Conservation (phyloP, 1,140 invertebrate genomes). For the Drosophila auraria region DNA sequence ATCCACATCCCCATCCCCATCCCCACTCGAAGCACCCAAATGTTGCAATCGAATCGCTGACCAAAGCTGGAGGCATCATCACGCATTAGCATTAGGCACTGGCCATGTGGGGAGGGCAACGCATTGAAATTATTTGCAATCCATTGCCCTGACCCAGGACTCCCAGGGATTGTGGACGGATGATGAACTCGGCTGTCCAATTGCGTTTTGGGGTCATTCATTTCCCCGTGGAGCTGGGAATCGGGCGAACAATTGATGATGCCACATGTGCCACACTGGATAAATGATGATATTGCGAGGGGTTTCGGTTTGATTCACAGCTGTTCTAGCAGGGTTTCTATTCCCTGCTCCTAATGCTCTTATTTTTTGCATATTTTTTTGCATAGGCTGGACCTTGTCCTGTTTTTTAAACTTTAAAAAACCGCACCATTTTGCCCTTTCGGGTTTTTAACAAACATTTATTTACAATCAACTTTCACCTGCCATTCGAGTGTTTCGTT, state of each 20-base stretch:
- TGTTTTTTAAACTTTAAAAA: not conserved
- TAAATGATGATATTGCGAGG: slow-evolving; percentile 23
- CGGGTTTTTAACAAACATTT: slow-evolving; percentile 19
- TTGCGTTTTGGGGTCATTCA: slow-evolving; percentile 41
- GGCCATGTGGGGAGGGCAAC: slow-evolving; percentile 16
- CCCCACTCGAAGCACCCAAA: not conserved
- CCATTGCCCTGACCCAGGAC: slow-evolving; percentile 34
- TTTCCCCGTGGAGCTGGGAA: slow-evolving; percentile 6
- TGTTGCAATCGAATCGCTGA: slow-evolving; percentile 29
- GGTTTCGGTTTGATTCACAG: slow-evolving; percentile 21
- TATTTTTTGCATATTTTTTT: not conserved
- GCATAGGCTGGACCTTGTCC: not conserved
- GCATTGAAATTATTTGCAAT: slow-evolving; percentile 41
- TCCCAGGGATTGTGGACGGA: slow-evolving; percentile 8
- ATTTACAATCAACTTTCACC: slow-evolving; percentile 35
- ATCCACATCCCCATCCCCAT: not conserved
- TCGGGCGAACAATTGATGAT: slow-evolving; percentile 39
- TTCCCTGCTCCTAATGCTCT: not conserved
- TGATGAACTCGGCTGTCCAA: slow-evolving; percentile 46
- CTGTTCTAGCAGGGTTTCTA: not conserved
- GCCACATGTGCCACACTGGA: slow-evolving; percentile 23
- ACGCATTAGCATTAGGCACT: slow-evolving; percentile 47
- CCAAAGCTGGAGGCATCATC: slow-evolving; percentile 48
- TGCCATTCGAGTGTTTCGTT: not conserved
- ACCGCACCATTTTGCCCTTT: not conserved